Evolutionary conservation across 2,113 vertebrate genomes (phyloP).

Genomic region (Coryphaenoides rupestris): DNA sequence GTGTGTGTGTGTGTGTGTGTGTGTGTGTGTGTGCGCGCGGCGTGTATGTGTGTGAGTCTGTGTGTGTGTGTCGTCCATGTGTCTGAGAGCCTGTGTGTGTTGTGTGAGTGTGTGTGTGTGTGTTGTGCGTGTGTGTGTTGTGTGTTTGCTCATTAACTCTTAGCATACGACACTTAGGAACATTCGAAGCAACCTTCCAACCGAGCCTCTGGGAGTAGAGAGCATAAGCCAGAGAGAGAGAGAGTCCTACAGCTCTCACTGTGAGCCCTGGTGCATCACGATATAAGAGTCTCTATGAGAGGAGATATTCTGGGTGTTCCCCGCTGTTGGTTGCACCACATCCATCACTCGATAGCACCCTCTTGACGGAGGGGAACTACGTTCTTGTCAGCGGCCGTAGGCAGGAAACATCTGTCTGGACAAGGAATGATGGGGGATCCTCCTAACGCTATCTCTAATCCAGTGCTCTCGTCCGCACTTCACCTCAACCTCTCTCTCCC

Average conservation of each 20-base stretch:
- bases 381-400: constrained; percentile 44
- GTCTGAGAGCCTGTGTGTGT: background rate
- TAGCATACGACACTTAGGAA: background rate
- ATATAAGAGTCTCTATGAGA: constrained; percentile 16
- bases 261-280: constrained; percentile 11
- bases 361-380: constrained; percentile 55
- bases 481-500: constrained; percentile 16
- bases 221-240: constrained; percentile 5
- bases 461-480: constrained; percentile 57
- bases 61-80: background rate
- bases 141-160: background rate
- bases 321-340: constrained; percentile 33
- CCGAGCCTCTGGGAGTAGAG: background rate
- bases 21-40: too few relatives aligned
- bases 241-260: background rate
- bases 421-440: constrained; percentile 67
- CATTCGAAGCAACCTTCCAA: background rate
- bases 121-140: background rate
- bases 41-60: background rate
- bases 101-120: background rate
- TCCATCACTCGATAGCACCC: constrained; percentile 64
- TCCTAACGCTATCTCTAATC: constrained; percentile 69
- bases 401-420: constrained; percentile 45
- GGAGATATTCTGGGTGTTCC: constrained; percentile 46
- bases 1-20: too few relatives aligned